Evolutionary conservation across 2,888 invertebrate species (phyloP).

Genomic region (Amphipyra berbera): DNA sequence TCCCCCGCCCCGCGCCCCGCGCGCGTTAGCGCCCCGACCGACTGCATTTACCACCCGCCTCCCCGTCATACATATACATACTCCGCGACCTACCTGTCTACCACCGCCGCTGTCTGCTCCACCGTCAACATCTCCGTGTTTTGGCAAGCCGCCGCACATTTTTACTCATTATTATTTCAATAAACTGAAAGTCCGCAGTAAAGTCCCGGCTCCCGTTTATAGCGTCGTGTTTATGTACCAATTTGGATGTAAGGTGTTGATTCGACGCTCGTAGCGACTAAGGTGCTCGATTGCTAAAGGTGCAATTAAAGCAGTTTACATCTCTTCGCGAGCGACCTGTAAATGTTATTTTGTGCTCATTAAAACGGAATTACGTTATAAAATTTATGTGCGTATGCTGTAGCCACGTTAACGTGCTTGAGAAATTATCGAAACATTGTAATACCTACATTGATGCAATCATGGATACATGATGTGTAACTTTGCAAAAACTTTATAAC

Average conservation of each 20-base stretch:
- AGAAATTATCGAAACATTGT: slow-evolving; percentile 79
- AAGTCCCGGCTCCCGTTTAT: slow-evolving; percentile 64
- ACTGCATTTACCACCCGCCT: slow-evolving; percentile 89
- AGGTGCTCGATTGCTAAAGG: slow-evolving; percentile 70
- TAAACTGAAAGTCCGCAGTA: slow-evolving; percentile 52
- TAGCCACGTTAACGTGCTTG: slow-evolving; percentile 74
- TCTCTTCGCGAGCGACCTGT: slow-evolving; percentile 83
- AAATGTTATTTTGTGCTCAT: slow-evolving; percentile 84
- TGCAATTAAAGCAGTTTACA: slow-evolving; percentile 84
- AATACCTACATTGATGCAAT: slow-evolving; percentile 50
- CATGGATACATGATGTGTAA: slow-evolving; percentile 9
- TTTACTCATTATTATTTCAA: slow-evolving; percentile 63
- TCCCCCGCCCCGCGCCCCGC: slow-evolving; percentile 70
- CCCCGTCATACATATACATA: slow-evolving; percentile 73
- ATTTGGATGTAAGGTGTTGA: slow-evolving; percentile 79
- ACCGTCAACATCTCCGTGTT: slow-evolving; percentile 67
- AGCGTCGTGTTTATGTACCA: slow-evolving; percentile 67
- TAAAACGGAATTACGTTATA: slow-evolving; percentile 84
- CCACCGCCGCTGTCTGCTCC: slow-evolving; percentile 66
- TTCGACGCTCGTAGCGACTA: slow-evolving; percentile 71
- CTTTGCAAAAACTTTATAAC: slow-evolving; percentile 13
- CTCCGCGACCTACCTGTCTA: slow-evolving; percentile 75
- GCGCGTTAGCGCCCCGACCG: slow-evolving; percentile 88
- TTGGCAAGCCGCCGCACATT: slow-evolving; percentile 61
- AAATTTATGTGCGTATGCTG: slow-evolving; percentile 80